Evolutionary conservation across 1,140 invertebrate genomes (phyloP).

Genomic region (Bombus superbus): DNA sequence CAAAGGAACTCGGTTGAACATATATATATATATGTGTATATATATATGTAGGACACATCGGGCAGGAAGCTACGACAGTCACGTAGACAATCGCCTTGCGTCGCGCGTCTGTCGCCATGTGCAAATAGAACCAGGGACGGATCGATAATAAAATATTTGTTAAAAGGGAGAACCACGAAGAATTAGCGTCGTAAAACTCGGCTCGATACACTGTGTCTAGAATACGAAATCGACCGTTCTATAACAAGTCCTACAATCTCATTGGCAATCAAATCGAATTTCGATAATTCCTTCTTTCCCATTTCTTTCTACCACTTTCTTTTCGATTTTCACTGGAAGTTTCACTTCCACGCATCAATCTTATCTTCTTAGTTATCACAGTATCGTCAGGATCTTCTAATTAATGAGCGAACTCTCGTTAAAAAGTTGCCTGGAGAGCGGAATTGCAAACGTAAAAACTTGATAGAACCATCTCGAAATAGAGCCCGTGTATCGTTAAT

Average conservation of each 20-base stretch:
- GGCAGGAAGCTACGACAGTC: slow-evolving; percentile 74
- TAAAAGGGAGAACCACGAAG: slow-evolving; percentile 9
- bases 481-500: neutral
- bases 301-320: neutral
- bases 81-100: slow-evolving; percentile 77
- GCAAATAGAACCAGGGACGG: slow-evolving; percentile 70
- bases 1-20: slow-evolving; percentile 57
- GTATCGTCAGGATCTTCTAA: neutral
- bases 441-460: neutral
- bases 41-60: slow-evolving; percentile 73
- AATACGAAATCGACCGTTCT: neutral
- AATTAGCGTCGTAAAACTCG: slow-evolving; percentile 15
- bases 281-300: neutral
- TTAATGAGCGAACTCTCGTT: neutral
- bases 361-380: neutral
- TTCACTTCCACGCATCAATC: neutral
- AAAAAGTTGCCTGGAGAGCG: neutral
- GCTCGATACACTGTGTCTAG: neutral
- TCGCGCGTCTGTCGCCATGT: slow-evolving; percentile 70
- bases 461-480: neutral
- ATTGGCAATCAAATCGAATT: neutral
- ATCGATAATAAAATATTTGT: slow-evolving; percentile 54
- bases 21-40: neutral
- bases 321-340: neutral
- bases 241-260: neutral